phyloP scores from a whole-genome alignment of 92 coral and sea anemone species.

The Ricordea florida region DNA sequence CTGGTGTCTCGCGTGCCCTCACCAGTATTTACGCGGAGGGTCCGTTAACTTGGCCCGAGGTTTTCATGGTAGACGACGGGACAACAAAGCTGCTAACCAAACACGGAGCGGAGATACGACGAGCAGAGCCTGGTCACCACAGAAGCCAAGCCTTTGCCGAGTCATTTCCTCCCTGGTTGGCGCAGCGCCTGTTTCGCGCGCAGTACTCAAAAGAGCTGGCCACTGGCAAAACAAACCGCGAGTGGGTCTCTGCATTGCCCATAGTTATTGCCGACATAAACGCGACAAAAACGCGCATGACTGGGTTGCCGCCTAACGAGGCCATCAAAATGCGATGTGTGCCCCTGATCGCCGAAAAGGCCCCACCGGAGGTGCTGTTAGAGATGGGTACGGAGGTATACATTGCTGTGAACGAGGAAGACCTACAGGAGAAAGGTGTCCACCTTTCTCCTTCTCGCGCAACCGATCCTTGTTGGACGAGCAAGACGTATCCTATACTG shows the following conservation, averaged over 20 bases:
- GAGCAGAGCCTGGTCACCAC: constrained; percentile 6
- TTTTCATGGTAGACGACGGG: no score
- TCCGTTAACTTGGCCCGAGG: constrained; percentile 20
- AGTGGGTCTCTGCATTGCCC: constrained; percentile 5
- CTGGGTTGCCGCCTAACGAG: background rate
- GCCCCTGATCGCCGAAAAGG: background rate
- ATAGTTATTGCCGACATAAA: background rate
- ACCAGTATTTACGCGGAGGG: constrained; percentile 9
- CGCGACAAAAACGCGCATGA: constrained; percentile 2
- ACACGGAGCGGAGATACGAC: background rate
- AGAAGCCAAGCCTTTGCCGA: no score
- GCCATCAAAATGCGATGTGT: background rate
- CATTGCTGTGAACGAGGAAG: no score
- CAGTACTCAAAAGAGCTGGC: background rate
- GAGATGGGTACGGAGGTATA: background rate
- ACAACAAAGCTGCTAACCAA: background rate
- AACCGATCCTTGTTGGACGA: constrained; percentile 1
- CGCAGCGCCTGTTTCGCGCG: constrained; percentile 5
- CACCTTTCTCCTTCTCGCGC: background rate
- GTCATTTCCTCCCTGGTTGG: constrained; percentile 1
- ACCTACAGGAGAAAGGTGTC: background rate
- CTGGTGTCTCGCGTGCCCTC: background rate
- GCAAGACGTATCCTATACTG: background rate
- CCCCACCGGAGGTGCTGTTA: background rate
- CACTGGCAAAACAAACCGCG: background rate